These are phyloP conservation scores for Entomobrya proxima DNA, from an alignment of 2,888 invertebrate genomes.

Conservation along the genomic window DNA sequence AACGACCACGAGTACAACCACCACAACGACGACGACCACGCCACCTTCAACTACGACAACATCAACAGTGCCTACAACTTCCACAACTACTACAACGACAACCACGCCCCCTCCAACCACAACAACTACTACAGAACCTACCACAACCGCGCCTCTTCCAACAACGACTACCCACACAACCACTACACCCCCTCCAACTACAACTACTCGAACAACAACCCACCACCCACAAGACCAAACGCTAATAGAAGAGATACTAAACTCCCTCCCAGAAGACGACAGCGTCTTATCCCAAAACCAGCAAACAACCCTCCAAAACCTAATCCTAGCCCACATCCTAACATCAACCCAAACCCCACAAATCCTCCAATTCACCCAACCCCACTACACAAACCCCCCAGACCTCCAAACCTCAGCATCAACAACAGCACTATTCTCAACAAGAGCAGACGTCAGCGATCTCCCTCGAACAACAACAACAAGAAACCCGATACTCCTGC, in stretches of 20 bases:
- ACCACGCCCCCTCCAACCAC: too few species aligned
- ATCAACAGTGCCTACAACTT: too few species aligned
- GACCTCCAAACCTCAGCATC: slow-evolving; percentile 38
- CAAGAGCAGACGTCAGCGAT: background rate
- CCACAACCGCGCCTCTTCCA: too few species aligned
- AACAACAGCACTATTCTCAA: slow-evolving; percentile 25
- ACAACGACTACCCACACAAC: too few species aligned
- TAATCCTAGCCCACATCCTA: background rate
- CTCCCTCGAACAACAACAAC: background rate
- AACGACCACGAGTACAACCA: too few species aligned
- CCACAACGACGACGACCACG: too few species aligned
- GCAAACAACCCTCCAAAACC: background rate
- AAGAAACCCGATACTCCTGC: slow-evolving; percentile 10
- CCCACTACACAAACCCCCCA: background rate
- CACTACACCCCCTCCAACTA: too few species aligned
- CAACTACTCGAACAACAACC: slow-evolving; percentile 35
- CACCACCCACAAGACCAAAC: background rate
- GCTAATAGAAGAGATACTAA: background rate
- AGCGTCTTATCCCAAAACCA: background rate
- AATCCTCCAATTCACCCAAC: background rate
- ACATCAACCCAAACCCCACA: background rate
- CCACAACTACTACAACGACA: too few species aligned
- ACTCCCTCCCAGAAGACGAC: background rate
- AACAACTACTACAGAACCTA: too few species aligned
- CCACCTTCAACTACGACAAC: too few species aligned